Conservation (phyloP, 1,140 invertebrate genomes). For the Ridgeia piscesae region DNA sequence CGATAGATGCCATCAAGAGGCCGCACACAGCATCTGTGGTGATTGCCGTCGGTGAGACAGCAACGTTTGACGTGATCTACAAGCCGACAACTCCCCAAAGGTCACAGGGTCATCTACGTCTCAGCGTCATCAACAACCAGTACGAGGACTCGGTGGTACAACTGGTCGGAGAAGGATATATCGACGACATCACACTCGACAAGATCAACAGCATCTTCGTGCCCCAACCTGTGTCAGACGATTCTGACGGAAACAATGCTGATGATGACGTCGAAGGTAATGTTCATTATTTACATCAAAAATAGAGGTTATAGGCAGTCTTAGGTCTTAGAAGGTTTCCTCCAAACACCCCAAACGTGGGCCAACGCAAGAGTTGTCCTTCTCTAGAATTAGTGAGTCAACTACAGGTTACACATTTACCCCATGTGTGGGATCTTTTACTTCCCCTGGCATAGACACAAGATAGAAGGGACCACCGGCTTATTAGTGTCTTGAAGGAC, state of each 20-base stretch:
- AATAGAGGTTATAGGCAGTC: not conserved
- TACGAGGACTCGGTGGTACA: constrained; percentile 57
- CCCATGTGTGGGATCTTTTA: no score
- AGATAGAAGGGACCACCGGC: no score
- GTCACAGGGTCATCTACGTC: constrained; percentile 49
- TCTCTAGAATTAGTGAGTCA: no score
- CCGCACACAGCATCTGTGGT: constrained; percentile 54
- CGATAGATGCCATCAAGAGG: constrained; percentile 32
- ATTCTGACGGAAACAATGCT: constrained; percentile 45
- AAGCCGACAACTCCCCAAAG: constrained; percentile 43
- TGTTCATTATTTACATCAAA: not conserved
- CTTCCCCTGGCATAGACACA: no score
- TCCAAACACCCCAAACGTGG: no score
- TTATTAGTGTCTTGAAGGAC: no score
- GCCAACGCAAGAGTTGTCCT: no score
- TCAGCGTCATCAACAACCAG: constrained; percentile 57
- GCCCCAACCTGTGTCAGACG: constrained; percentile 32
- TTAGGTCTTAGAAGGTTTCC: not conserved
- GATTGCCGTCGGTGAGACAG: constrained; percentile 47
- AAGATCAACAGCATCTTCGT: constrained; percentile 45
- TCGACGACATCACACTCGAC: constrained; percentile 56
- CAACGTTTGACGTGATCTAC: constrained; percentile 49
- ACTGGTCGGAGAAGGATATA: constrained; percentile 57
- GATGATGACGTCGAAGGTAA: constrained; percentile 52
- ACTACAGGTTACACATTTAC: no score